Conservation (phyloP, 2,797 vertebrate species). For the Echeneis naucrates region DNA sequence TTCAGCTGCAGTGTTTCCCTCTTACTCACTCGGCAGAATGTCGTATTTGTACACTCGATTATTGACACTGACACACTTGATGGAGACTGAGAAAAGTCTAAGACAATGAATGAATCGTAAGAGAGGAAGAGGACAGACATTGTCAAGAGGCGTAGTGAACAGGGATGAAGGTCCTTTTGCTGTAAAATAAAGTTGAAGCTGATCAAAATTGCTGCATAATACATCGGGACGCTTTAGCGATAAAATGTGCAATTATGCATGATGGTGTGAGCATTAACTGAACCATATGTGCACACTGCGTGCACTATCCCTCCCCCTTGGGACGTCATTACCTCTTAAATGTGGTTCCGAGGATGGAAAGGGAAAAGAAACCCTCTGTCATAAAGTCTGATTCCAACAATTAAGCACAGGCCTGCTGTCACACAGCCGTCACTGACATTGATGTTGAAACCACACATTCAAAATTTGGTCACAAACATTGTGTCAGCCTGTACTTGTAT, state of each 20-base stretch:
- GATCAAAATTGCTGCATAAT: constrained; percentile 17
- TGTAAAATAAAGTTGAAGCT: too few species aligned
- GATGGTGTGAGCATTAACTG: constrained; percentile 28
- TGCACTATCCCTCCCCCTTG: constrained; percentile 37
- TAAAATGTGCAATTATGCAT: constrained; percentile 30
- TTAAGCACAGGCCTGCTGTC: constrained; percentile 53
- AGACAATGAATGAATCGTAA: constrained; percentile 1
- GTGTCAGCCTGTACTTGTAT: constrained; percentile 47
- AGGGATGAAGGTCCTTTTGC: not conserved
- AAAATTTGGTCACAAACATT: constrained; percentile 28
- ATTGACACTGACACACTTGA: constrained; percentile 45
- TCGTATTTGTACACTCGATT: constrained; percentile 36
- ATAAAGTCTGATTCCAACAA: constrained; percentile 62
- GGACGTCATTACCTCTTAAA: constrained; percentile 46
- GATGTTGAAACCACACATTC: constrained; percentile 46
- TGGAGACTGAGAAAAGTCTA: not conserved
- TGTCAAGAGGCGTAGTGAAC: constrained; percentile 18
- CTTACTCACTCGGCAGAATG: not conserved
- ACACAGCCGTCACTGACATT: constrained; percentile 29
- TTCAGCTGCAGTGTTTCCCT: constrained; percentile 1
- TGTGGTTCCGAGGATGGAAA: constrained; percentile 44
- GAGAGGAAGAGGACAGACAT: constrained; percentile 27
- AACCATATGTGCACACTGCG: constrained; percentile 25
- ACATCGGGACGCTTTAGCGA: not conserved
- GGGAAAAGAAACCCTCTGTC: constrained; percentile 26